Evolutionary conservation across 2,888 invertebrate genomes (phyloP).

Genomic region (Caradrina kadenii): DNA sequence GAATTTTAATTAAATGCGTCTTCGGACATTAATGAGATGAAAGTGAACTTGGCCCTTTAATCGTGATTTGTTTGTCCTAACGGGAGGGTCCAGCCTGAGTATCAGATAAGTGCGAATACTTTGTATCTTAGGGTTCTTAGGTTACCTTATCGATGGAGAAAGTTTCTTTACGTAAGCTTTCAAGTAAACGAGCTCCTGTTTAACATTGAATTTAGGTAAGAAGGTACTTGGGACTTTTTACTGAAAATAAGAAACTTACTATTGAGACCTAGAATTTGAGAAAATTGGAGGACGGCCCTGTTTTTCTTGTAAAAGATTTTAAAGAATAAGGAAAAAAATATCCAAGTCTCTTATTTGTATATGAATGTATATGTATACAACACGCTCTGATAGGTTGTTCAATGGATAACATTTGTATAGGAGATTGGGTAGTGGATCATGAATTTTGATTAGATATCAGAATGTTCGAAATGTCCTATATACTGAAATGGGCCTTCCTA

Average conservation of each 20-base stretch:
- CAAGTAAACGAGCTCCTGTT: conserved; percentile 45
- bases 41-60: conserved; percentile 84
- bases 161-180: conserved; percentile 46
- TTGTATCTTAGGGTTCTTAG: conserved; percentile 53
- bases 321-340: conserved; percentile 18
- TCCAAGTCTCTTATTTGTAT: conserved; percentile 16
- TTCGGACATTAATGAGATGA: conserved; percentile 88
- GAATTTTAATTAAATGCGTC: conserved; percentile 89
- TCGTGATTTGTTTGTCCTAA: conserved; percentile 88
- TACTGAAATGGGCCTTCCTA: conserved; percentile 33
- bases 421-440: conserved; percentile 51
- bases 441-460: conserved; percentile 51
- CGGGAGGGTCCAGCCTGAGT: conserved; percentile 72
- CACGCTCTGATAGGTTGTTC: conserved; percentile 25
- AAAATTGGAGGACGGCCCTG: conserved; percentile 11
- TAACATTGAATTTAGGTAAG: conserved; percentile 25
- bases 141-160: conserved; percentile 50
- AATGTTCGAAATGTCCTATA: conserved; percentile 48
- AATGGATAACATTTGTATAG: conserved; percentile 49
- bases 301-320: conserved; percentile 19
- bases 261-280: conserved; percentile 18
- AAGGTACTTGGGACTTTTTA: conserved; percentile 18
- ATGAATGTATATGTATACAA: conserved; percentile 22
- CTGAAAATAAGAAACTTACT: conserved; percentile 11
- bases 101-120: conserved; percentile 67